Percentiles rank a stretch among this genome's conserved stretches.
Conservation (phyloP, 2,888 invertebrate species). For the Muscina levida region DNA sequence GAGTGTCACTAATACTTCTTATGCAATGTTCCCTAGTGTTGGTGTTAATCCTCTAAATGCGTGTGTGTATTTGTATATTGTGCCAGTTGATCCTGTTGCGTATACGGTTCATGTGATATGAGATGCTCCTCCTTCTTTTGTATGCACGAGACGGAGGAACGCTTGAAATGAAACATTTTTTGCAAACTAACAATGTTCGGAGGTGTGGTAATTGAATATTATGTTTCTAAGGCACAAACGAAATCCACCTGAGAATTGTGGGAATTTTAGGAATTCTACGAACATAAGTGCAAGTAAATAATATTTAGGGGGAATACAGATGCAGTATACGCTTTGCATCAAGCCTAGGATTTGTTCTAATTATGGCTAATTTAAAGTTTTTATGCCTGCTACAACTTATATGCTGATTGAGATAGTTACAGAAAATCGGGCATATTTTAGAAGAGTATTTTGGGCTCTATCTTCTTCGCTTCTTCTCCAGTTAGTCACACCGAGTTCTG, state of each 20-base stretch:
- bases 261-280: conserved; percentile 30
- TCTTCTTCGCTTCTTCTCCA: no score
- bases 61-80: conserved; percentile 8
- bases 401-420: no score
- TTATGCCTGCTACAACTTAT: no score
- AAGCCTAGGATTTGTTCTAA: no score
- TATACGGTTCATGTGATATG: not conserved
- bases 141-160: conserved; percentile 11
- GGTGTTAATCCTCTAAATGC: not conserved
- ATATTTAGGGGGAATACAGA: no score
- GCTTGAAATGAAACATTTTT: conserved; percentile 38
- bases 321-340: no score
- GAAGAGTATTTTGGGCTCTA: no score
- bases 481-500: no score
- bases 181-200: conserved; percentile 47
- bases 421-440: no score
- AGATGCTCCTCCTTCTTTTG: conserved; percentile 53
- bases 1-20: conserved; percentile 29
- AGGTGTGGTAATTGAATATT: conserved; percentile 49
- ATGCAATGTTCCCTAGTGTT: conserved; percentile 35
- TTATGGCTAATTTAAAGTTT: no score
- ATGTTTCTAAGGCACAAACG: not conserved
- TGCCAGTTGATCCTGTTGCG: conserved; percentile 55
- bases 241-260: conserved; percentile 3
- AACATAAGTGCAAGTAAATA: no score